phyloP scores from a whole-genome alignment of 2,113 vertebrate genomes.

The Cariama cristata region DNA sequence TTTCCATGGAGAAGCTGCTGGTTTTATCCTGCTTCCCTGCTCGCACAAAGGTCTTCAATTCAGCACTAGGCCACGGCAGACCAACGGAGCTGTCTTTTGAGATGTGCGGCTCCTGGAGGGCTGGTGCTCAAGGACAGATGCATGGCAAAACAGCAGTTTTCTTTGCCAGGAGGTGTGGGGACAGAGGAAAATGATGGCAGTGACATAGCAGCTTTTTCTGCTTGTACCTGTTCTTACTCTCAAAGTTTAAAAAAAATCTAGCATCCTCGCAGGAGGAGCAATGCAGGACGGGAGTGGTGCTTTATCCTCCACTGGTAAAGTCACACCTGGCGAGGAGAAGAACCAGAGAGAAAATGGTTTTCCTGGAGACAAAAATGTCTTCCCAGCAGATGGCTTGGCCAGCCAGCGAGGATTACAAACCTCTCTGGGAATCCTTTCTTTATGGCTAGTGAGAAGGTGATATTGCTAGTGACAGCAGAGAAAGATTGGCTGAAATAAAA shows the following conservation, averaged over 20 bases:
- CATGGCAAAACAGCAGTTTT: background rate
- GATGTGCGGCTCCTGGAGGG: background rate
- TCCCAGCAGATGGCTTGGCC: background rate
- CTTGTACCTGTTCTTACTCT: background rate
- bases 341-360: background rate
- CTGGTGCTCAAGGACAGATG: background rate
- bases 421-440: slow-evolving; percentile 47
- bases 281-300: background rate
- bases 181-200: background rate
- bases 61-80: background rate
- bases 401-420: background rate
- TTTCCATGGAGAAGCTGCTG: background rate
- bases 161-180: background rate
- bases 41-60: accelerated
- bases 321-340: background rate
- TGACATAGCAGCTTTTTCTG: background rate
- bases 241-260: background rate
- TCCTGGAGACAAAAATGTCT: background rate
- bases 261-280: background rate
- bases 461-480: slow-evolving; percentile 50
- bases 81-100: background rate
- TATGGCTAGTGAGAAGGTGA: slow-evolving; percentile 58
- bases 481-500: slow-evolving; percentile 66
- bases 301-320: background rate
- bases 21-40: background rate